Evolutionary conservation across 2,113 vertebrate genomes (phyloP), one percentile per base, ranked within the genome.

Genomic region (Canis aureus): DNA sequence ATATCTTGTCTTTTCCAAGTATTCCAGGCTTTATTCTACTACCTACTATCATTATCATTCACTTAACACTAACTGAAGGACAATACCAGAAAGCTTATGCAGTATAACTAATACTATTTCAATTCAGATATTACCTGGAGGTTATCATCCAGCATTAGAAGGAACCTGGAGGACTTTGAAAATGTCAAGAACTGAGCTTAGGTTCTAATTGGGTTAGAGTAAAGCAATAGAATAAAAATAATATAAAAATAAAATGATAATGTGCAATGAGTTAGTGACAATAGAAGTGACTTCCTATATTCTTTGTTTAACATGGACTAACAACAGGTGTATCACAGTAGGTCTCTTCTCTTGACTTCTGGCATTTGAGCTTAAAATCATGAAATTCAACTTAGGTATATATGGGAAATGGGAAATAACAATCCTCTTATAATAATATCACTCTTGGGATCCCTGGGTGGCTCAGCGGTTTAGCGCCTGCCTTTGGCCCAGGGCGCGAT

Each of bases 81-180:
- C 17, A 62, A 55, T 5, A 71, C 5, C 9, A 78, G 59, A 60
- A 57, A 66, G 27, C 10, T 71, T 49, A 1, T 7, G 38, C 22
- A 51, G 32, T 43, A 11, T 11, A 38, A 66, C 10, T 20, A 60
- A 78, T 27, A 35, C 32, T 43, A 9, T 8, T 43, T 4, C 10
- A n/a, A 25, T 51, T 76, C 60, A 76, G 11, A 79, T 23, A 89
- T 17, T 27, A 3, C 4, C 19, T 83, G 83, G n/a, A 83, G 49
- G 15, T 88, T 60, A 60, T 53, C 53, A 79, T 53, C 20, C 15
- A 23, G 1, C 82, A 66, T 74, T 43, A 35, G 0, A 22, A 0
- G 5, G 17, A 82, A 16, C 8, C 7, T 11, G 35, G 2, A 1
- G 1, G 27, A 76, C 1, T 3, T 2, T 35, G 25, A 23, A 35